A percentile compares a stretch with the other conserved stretches of the same genome.
Evolutionary conservation across 1,140 invertebrate genomes (phyloP).

Genomic region (Trichonephila clavata): DNA sequence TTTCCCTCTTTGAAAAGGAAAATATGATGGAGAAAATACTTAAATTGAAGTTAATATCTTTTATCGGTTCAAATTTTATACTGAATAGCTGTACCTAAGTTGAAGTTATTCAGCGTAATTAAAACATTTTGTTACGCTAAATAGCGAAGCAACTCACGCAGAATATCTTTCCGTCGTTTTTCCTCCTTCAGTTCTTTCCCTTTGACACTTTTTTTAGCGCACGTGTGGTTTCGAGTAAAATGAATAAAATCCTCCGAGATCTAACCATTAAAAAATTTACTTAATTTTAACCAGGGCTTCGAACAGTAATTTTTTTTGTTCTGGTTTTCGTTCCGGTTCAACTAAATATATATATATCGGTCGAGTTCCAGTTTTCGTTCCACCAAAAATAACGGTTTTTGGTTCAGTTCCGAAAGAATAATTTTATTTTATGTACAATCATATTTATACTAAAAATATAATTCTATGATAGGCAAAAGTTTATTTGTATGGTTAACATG

Average conservation of each 20-base stretch:
- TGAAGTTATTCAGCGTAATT: conserved; percentile 35
- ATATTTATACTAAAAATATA: too few relatives aligned
- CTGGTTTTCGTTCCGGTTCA: too few relatives aligned
- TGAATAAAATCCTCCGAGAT: not conserved
- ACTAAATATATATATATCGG: too few relatives aligned
- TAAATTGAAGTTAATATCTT: conserved; percentile 42
- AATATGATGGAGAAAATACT: conserved; percentile 41
- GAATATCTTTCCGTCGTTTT: not conserved
- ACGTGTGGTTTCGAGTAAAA: not conserved
- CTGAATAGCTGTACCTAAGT: conserved; percentile 1
- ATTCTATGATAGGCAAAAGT: too few relatives aligned
- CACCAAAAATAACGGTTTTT: too few relatives aligned
- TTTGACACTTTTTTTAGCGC: not conserved
- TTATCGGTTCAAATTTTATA: conserved; percentile 39
- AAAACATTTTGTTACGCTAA: conserved; percentile 38
- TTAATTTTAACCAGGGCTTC: not conserved
- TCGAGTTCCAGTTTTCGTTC: too few relatives aligned
- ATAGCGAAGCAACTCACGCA: conserved; percentile 15
- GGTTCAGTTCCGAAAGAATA: too few relatives aligned
- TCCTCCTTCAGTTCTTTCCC: not conserved
- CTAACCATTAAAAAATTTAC: not conserved
- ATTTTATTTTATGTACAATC: too few relatives aligned
- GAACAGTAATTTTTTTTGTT: too few relatives aligned
- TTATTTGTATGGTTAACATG: too few relatives aligned
- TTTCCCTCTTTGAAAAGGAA: conserved; percentile 9